Conservation (phyloP, 2,888 invertebrate genomes). For the Uropetala carovei region DNA sequence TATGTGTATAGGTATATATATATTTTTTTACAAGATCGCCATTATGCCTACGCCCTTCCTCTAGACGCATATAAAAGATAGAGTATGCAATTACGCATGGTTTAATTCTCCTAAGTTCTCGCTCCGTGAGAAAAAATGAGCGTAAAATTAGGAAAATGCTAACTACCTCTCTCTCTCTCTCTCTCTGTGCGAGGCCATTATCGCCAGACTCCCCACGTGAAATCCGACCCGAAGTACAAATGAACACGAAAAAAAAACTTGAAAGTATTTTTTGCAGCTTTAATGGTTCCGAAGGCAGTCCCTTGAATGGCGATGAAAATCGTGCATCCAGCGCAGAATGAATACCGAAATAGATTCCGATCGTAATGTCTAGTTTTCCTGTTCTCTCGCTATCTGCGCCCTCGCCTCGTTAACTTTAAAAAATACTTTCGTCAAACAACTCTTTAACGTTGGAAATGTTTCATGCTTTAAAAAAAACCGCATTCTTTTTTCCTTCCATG, state of each 20-base stretch:
- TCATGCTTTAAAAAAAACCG: background rate
- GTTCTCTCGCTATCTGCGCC: background rate
- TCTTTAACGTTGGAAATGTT: background rate
- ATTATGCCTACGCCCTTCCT: too few relatives aligned
- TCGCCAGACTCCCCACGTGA: background rate
- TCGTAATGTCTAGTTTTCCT: background rate
- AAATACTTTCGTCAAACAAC: conserved; percentile 10
- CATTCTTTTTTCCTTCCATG: background rate
- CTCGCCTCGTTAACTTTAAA: background rate
- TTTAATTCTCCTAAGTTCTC: too few relatives aligned
- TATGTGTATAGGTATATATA: too few relatives aligned
- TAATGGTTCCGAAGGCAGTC: background rate
- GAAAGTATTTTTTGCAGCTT: background rate
- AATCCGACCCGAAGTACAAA: background rate
- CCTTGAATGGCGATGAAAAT: background rate
- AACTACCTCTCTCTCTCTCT: background rate
- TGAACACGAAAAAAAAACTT: background rate
- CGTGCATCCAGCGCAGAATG: background rate
- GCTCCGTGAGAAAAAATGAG: too few relatives aligned
- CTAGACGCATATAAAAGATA: too few relatives aligned
- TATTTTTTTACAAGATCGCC: too few relatives aligned
- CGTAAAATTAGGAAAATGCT: too few relatives aligned
- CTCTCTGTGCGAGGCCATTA: background rate
- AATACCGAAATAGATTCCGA: conserved; percentile 20
- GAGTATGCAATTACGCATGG: too few relatives aligned